phyloP scores from a whole-genome alignment of 2,797 vertebrate genomes.

The Malurus splendens region DNA sequence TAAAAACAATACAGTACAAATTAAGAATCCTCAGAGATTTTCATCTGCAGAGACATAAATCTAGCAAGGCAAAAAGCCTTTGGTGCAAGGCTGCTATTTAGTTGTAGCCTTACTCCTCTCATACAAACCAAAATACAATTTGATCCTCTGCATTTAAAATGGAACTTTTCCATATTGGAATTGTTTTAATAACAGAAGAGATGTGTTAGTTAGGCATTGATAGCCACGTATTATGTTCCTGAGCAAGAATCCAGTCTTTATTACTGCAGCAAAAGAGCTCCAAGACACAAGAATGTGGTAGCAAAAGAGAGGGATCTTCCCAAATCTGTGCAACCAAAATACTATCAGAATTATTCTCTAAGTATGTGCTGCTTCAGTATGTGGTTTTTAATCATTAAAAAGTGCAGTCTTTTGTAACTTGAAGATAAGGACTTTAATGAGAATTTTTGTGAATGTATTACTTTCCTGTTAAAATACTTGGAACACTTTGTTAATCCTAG shows the following conservation, averaged over 20 bases:
- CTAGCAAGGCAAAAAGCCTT: not conserved
- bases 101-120: not conserved
- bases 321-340: not conserved
- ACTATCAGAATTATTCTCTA: not conserved
- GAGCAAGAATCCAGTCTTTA: not conserved
- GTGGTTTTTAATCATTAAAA: constrained; percentile 22
- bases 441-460: constrained; percentile 32
- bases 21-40: not conserved
- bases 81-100: not conserved
- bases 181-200: not conserved
- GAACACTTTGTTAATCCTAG: not conserved
- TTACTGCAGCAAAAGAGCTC: not conserved
- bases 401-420: not conserved
- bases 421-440: constrained; percentile 27
- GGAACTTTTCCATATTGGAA: not conserved
- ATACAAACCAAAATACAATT: not conserved
- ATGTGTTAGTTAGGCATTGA: not conserved
- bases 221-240: not conserved
- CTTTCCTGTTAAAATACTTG: constrained; percentile 43
- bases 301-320: not conserved
- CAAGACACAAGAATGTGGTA: not conserved
- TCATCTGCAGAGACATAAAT: not conserved
- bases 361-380: not conserved
- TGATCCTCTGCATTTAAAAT: not conserved
- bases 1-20: not conserved